phyloP scores from a whole-genome alignment of 2,888 invertebrate genomes.

The Tipula helvola region DNA sequence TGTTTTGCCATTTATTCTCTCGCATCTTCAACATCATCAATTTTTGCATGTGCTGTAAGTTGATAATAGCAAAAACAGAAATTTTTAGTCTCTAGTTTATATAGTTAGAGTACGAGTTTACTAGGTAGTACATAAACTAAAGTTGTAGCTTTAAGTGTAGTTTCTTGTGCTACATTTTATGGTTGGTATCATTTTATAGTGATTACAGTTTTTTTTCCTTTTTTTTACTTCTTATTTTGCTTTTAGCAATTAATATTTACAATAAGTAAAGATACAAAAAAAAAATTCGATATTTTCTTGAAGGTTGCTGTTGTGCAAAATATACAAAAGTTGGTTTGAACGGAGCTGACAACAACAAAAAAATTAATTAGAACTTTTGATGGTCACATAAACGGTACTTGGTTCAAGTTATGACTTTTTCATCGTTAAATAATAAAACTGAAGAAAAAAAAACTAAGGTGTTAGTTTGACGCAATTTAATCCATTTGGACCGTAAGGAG shows the following conservation, averaged over 20 bases:
- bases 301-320: not conserved
- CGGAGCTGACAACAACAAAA: too few species aligned
- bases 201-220: not conserved
- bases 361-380: too few species aligned
- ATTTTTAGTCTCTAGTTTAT: not conserved
- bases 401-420: too few species aligned
- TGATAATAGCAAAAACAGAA: not conserved
- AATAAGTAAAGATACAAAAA: not conserved
- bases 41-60: not conserved
- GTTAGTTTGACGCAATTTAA: too few species aligned
- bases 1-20: not conserved
- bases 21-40: not conserved
- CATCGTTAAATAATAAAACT: too few species aligned
- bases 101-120: too few species aligned
- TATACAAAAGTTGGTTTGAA: not conserved
- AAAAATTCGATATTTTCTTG: not conserved
- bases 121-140: not conserved
- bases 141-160: too few species aligned
- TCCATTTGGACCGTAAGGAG: too few species aligned
- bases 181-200: not conserved
- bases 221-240: not conserved
- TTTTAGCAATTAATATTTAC: not conserved
- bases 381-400: too few species aligned
- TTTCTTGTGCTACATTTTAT: not conserved
- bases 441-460: too few species aligned